Evolutionary conservation across 2,888 invertebrate species (phyloP).

Genomic region (Chaetogeoica ovagalla): DNA sequence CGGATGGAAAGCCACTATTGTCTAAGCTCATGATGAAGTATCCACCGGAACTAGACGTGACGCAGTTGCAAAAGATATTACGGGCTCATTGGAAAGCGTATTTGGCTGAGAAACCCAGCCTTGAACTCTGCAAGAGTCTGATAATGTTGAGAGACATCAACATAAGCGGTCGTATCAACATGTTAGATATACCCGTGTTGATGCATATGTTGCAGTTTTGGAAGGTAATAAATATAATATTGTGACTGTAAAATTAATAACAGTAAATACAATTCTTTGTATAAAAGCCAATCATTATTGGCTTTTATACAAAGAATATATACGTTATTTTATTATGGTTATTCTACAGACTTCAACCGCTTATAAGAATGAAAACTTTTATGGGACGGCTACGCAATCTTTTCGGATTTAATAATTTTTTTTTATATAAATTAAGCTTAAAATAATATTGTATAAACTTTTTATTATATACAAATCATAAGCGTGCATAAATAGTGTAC

Average conservation of each 20-base stretch:
- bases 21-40: slow-evolving; percentile 64
- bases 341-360: too few species aligned
- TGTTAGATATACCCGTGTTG: slow-evolving; percentile 67
- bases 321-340: too few species aligned
- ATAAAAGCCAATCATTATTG: too few species aligned
- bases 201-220: slow-evolving; percentile 70
- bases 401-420: too few species aligned
- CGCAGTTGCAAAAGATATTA: slow-evolving; percentile 66
- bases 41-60: slow-evolving; percentile 68
- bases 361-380: too few species aligned
- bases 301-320: too few species aligned
- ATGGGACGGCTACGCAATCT: too few species aligned
- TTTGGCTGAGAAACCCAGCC: slow-evolving; percentile 66
- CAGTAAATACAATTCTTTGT: too few species aligned
- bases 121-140: slow-evolving; percentile 70
- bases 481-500: too few species aligned
- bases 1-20: slow-evolving; percentile 63
- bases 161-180: slow-evolving; percentile 67
- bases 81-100: slow-evolving; percentile 66
- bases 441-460: too few species aligned
- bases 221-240: slow-evolving; percentile 61
- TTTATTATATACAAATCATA: too few species aligned
- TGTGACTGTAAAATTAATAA: neutral
- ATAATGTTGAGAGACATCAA: slow-evolving; percentile 71
- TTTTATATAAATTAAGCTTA: too few species aligned